Conservation (phyloP, 2,113 vertebrate genomes). For the Nothobranchius furzeri region DNA sequence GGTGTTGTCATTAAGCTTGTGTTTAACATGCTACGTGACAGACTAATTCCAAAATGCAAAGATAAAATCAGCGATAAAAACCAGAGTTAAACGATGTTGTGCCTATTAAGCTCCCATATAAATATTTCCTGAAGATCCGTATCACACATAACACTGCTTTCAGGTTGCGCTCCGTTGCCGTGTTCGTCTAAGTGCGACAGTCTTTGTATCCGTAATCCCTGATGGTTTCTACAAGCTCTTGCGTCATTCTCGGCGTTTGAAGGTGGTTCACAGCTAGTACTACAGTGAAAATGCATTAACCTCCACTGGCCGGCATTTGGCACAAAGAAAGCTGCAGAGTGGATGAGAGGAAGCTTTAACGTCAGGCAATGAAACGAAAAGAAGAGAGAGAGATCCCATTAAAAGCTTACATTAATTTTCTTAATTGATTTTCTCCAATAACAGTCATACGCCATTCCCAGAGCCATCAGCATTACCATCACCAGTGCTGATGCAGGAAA, state of each 20-base stretch:
- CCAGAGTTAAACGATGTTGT: neutral
- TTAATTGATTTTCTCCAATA: slow-evolving; percentile 86
- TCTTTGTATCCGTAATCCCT: slow-evolving; percentile 59
- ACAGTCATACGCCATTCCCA: slow-evolving; percentile 69
- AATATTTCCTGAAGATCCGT: slow-evolving; percentile 22
- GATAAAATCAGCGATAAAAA: slow-evolving; percentile 6
- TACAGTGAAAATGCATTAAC: slow-evolving; percentile 93
- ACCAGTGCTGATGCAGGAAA: slow-evolving; percentile 68
- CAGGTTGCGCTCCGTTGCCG: slow-evolving; percentile 17
- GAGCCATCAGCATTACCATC: slow-evolving; percentile 70
- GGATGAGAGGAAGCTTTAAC: slow-evolving; percentile 65
- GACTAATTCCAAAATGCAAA: neutral
- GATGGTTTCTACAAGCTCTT: slow-evolving; percentile 58
- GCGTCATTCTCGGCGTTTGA: slow-evolving; percentile 59
- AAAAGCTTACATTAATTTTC: slow-evolving; percentile 86
- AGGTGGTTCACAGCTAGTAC: slow-evolving; percentile 65
- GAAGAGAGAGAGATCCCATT: slow-evolving; percentile 56
- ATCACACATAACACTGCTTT: slow-evolving; percentile 28
- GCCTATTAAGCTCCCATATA: slow-evolving; percentile 8
- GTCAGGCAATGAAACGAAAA: slow-evolving; percentile 46
- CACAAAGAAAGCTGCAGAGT: slow-evolving; percentile 58
- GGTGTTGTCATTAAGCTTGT: neutral
- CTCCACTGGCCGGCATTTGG: slow-evolving; percentile 80
- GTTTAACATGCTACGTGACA: neutral
- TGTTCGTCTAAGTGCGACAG: slow-evolving; percentile 28